These are phyloP conservation scores for Carpatolechia fugitivella DNA, from an alignment of 2,888 invertebrate species.

Conservation along the genomic window DNA sequence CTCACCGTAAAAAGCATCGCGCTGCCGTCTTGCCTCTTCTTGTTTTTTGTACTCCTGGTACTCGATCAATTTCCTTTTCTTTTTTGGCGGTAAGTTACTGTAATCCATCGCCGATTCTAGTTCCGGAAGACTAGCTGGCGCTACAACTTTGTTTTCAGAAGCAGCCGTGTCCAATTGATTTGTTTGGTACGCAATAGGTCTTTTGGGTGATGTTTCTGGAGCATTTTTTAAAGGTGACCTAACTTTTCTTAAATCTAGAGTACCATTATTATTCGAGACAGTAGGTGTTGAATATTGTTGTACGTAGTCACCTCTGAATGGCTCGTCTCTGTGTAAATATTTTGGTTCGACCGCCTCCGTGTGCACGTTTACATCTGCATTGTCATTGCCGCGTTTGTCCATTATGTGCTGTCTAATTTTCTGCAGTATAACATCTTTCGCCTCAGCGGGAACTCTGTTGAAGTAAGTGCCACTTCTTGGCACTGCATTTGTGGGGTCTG, in stretches of 20 bases:
- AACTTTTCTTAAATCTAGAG: slow-evolving; percentile 67
- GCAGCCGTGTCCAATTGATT: slow-evolving; percentile 45
- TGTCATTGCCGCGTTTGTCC: slow-evolving; percentile 69
- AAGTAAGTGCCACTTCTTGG: slow-evolving; percentile 53
- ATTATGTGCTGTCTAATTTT: slow-evolving; percentile 76
- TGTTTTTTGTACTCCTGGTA: slow-evolving; percentile 76
- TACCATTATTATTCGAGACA: slow-evolving; percentile 50
- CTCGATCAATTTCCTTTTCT: slow-evolving; percentile 76
- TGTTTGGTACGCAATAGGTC: slow-evolving; percentile 35
- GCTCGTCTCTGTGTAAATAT: slow-evolving; percentile 58
- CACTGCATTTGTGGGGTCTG: slow-evolving; percentile 46
- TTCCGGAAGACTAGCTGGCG: slow-evolving; percentile 55
- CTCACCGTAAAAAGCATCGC: slow-evolving; percentile 61
- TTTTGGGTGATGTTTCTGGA: slow-evolving; percentile 45
- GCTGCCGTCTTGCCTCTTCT: slow-evolving; percentile 67
- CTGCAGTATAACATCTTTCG: slow-evolving; percentile 72
- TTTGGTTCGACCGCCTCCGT: slow-evolving; percentile 47
- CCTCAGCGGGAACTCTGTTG: slow-evolving; percentile 67
- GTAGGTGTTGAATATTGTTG: slow-evolving; percentile 50
- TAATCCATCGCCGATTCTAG: slow-evolving; percentile 74
- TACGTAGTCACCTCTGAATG: slow-evolving; percentile 49
- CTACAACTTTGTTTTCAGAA: slow-evolving; percentile 53
- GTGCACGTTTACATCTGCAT: slow-evolving; percentile 41
- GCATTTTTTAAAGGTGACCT: slow-evolving; percentile 59
- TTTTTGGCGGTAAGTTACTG: slow-evolving; percentile 75